Conservation (phyloP, 2,797 vertebrate genomes). For the Lophotriccus pileatus region DNA sequence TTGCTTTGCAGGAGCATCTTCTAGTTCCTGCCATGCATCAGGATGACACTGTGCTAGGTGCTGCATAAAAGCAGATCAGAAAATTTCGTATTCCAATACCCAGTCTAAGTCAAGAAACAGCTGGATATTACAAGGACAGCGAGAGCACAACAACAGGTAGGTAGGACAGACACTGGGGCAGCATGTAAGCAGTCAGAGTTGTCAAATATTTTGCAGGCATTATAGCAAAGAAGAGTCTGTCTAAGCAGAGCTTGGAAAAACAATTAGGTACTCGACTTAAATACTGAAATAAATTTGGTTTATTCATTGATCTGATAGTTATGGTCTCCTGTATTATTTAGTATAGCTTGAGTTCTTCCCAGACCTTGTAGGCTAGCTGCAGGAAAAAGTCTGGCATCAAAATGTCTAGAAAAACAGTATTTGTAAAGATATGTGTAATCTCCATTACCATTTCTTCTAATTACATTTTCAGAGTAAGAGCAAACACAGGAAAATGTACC, state of each 20-base stretch:
- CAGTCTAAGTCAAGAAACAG: not conserved
- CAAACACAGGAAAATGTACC: not conserved
- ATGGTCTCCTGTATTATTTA: not conserved
- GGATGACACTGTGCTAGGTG: not conserved
- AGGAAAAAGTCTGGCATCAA: not conserved
- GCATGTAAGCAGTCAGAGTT: not conserved
- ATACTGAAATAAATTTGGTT: not conserved
- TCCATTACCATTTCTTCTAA: not conserved
- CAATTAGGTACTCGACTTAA: not conserved
- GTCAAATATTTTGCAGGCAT: not conserved
- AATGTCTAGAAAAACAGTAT: not conserved
- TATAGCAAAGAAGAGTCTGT: not conserved
- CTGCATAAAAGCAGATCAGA: not conserved
- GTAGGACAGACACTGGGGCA: not conserved
- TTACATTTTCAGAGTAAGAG: not conserved
- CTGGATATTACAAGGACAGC: not conserved
- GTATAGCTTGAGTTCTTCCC: not conserved
- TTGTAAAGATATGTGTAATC: not conserved
- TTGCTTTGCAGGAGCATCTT: slow-evolving; percentile 16
- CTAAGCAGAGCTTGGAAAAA: not conserved
- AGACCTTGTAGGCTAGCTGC: not conserved
- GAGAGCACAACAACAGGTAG: not conserved
- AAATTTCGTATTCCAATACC: not conserved
- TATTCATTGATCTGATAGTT: not conserved
- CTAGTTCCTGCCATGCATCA: not conserved